Evolutionary conservation across 2,797 vertebrate species (phyloP), one percentile per base, ranked within the genome.

Genomic region (Silurus aristotelis): DNA sequence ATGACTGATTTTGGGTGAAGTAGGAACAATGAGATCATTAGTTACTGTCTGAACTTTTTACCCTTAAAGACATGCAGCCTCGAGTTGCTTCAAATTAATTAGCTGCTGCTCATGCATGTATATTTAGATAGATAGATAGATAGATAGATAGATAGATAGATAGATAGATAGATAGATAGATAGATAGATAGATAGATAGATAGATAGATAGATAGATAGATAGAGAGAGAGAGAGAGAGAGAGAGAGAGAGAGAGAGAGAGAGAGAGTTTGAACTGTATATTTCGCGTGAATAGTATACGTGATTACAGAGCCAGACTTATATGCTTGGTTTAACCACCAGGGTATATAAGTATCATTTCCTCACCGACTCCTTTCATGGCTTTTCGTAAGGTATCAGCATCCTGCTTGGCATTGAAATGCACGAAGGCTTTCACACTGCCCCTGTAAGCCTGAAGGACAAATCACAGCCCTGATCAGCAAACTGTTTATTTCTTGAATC

Each of bases 281-380:
- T 77, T 77, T 61, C 55, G 38, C 0, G 12, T 60, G 31, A 78
- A 61, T 78, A 31, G 27, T 20, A 61, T 43, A 61, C 25, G 1
- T 76, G 52, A 78, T 61, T 78, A 60, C 56, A 61, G 56, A 58
- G 38, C 48, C 72, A 55, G n/a, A 17, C 20, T 22, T 6, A 48
- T 48, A 48, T 46, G 6, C 75, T 60, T 56, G 38, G 56, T 60
- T 60, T 43, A 27, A 7, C 27, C 27, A 38, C 70, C 43, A 60
- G 22, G 13, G 38, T 38, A 38, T 38, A 60, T 22, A 27, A 82
- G 58, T 20, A 22, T 9, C 19, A 17, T 1, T 60, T 31, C 64
- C 94, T 96, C 91, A 99, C 98, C 98, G 0, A 99, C 89, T 88
- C 98, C 98, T 91, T 99, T 99, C 98, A 99, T 99, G 86, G 98